A percentile compares a stretch with the other conserved stretches of the same genome.
phyloP scores from a whole-genome alignment of 2,797 vertebrate species.

The Oryzias dopingdopingensis region DNA sequence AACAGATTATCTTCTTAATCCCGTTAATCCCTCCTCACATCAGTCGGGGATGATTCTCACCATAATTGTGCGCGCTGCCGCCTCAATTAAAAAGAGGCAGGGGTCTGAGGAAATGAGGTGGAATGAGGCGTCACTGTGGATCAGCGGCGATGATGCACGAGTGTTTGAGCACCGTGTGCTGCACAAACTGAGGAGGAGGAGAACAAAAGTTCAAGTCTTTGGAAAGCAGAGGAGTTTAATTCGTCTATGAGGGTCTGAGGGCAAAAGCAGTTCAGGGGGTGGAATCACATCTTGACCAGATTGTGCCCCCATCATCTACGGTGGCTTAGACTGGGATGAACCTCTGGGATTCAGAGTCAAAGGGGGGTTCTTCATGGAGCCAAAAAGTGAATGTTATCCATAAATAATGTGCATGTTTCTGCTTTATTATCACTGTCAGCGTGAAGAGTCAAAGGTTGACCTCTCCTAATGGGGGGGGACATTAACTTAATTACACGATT shows the following conservation, averaged over 20 bases:
- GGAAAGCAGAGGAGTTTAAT: constrained; percentile 17
- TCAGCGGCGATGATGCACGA: constrained; percentile 21
- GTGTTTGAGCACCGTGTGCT: constrained; percentile 6
- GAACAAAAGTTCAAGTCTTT: constrained; percentile 28
- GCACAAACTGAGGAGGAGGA: not conserved
- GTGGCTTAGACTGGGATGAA: not conserved
- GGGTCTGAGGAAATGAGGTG: constrained; percentile 49
- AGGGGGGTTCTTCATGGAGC: too few relatives aligned
- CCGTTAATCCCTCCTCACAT: constrained; percentile 77
- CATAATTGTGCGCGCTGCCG: constrained; percentile 70
- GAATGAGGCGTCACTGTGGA: constrained; percentile 56
- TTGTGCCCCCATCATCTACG: constrained; percentile 2
- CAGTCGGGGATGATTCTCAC: constrained; percentile 70
- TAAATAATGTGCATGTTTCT: constrained; percentile 7
- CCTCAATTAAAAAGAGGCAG: constrained; percentile 68
- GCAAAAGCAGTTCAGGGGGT: constrained; percentile 22
- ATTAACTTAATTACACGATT: constrained; percentile 67
- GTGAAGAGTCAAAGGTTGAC: constrained; percentile 58
- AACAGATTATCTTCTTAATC: constrained; percentile 77
- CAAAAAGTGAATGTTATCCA: too few relatives aligned
- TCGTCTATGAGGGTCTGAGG: not conserved
- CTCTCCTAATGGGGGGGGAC: constrained; percentile 62
- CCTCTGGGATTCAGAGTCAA: too few relatives aligned
- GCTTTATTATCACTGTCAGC: constrained; percentile 55
- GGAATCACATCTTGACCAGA: constrained; percentile 16